Evolutionary conservation across 2,113 vertebrate species (phyloP), one percentile per base, ranked within the genome.

Genomic region (Panthera uncia): DNA sequence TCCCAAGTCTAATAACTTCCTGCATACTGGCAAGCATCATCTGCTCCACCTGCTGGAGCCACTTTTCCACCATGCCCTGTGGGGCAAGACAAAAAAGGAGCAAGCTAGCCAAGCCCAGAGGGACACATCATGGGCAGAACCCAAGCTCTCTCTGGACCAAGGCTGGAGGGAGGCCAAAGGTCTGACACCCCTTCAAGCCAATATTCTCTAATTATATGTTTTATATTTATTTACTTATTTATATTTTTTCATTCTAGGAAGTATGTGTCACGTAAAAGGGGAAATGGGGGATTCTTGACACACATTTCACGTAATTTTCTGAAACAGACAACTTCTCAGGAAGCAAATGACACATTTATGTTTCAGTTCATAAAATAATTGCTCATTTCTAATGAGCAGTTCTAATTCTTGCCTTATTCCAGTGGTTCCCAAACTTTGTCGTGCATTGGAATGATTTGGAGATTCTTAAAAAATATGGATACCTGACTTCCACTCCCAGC

Each of bases 1-100:
- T 98, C 93, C 99, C 99, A 38, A 98, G 97, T 90, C 98, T 94
- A 95, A 99, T 98, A 83, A 99, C 99, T 38, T 99, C 98, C 97
- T 95, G 98, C 88, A 99, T 97, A 78, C 99, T 99, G 89, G 96
- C 94, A 23, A 99, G 97, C 99, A 99, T 99, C 50, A 99, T 97
- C 66, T 98, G 98, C 97, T 99, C 99, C 91, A 99, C 99, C 96
- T 99, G 99, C 95, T 98, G 98, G 68, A 99, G 99, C 99, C 99
- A 99, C 97, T 99, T 99, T 97, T 99, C 99, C 71, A 99, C 99
- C 99, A 99, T 99, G 52, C 99, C 99, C 99, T 99, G 94, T 11
- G 91, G 95, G 92, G 15, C 52, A 93, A 69, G 29, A 55, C 16
- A 97, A 27, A 85, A 50, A 78, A 31, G 21, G 15, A 55, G 57